A percentile compares a stretch with the other conserved stretches of the same genome.
These are phyloP conservation scores for Orestias chungarensis DNA, from an alignment of 2,797 vertebrate species.

Conservation along the genomic window DNA sequence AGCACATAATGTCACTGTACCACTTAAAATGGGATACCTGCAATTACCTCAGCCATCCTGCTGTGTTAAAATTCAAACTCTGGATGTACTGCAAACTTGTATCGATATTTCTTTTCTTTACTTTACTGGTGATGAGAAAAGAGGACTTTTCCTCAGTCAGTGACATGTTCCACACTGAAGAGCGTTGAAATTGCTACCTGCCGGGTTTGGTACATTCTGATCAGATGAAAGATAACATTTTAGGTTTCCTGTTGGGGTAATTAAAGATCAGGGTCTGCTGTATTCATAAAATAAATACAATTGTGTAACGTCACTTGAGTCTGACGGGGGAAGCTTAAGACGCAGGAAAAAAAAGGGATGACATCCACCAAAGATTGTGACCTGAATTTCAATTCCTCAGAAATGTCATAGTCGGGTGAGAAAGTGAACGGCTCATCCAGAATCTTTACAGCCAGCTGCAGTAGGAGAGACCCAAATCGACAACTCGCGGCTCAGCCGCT, in stretches of 20 bases:
- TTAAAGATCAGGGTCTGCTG: background rate
- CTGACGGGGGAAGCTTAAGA: background rate
- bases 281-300: background rate
- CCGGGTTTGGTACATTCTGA: background rate
- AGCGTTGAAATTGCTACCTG: background rate
- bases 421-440: background rate
- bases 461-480: background rate
- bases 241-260: background rate
- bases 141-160: background rate
- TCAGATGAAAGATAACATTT: background rate
- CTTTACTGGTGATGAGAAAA: background rate
- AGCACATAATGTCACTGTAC: background rate
- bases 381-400: constrained; percentile 3
- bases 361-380: background rate
- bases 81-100: too few species aligned
- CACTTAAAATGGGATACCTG: too few species aligned
- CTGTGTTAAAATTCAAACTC: too few species aligned
- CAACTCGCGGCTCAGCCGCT: background rate
- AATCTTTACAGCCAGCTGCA: background rate
- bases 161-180: background rate
- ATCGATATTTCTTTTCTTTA: background rate
- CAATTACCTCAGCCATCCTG: too few species aligned
- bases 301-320: background rate
- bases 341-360: background rate
- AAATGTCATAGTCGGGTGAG: background rate